Conservation (phyloP, 2,113 vertebrate species). For the Chamaetylas fuelleborni region DNA sequence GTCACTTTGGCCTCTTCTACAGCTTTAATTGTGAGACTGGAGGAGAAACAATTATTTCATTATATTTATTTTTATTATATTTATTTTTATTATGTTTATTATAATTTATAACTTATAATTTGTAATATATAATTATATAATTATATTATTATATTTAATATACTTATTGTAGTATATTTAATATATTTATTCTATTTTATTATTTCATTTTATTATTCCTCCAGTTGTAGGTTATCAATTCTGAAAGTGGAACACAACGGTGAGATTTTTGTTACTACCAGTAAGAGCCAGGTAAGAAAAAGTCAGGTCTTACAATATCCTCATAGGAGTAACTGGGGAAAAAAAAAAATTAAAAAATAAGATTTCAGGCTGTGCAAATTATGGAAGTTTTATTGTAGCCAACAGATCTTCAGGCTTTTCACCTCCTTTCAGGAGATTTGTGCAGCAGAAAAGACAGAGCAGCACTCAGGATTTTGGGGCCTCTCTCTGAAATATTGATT, state of each 20-base stretch:
- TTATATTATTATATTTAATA: background rate
- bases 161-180: no score
- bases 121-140: no score
- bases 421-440: background rate
- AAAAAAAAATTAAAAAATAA: background rate
- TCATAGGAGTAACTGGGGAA: rapidly evolving
- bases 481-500: background rate
- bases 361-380: background rate
- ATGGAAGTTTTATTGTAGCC: background rate
- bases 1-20: background rate
- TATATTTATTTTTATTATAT: no score
- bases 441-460: background rate
- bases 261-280: background rate
- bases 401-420: background rate
- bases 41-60: background rate
- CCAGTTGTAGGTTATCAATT: background rate
- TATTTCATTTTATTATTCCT: background rate
- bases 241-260: background rate
- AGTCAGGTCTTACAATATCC: background rate
- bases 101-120: no score
- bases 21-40: background rate
- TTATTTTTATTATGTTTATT: background rate
- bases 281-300: background rate
- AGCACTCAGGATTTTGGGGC: background rate
- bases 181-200: background rate